phyloP scores from a whole-genome alignment of 2,113 vertebrate genomes.

The Salvelinus fontinalis region DNA sequence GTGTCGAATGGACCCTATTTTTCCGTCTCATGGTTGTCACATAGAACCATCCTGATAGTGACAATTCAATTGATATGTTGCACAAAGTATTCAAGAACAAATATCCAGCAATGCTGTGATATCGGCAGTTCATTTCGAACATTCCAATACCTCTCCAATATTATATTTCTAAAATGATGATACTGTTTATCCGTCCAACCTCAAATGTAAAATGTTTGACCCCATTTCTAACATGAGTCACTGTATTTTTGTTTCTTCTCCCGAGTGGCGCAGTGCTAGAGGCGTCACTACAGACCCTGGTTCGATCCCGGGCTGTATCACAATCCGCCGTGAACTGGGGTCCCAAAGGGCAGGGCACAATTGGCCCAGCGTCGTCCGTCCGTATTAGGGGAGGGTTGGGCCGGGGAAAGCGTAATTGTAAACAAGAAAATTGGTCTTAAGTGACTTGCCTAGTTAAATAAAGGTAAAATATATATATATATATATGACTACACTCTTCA shows the following conservation, averaged over 20 bases:
- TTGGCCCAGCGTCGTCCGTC: too few species aligned
- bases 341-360: too few species aligned
- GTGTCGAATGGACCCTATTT: background rate
- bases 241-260: background rate
- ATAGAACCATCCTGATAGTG: conserved; percentile 10
- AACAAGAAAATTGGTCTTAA: too few species aligned
- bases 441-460: too few species aligned
- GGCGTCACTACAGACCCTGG: too few species aligned
- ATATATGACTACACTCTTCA: too few species aligned
- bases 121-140: background rate
- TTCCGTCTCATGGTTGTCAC: conserved; percentile 2
- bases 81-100: background rate
- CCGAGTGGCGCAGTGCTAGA: too few species aligned
- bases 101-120: background rate
- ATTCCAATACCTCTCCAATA: conserved; percentile 24
- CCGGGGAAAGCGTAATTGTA: too few species aligned
- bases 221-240: background rate
- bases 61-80: conserved; percentile 12
- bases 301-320: too few species aligned
- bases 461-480: too few species aligned
- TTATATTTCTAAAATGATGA: background rate
- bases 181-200: background rate
- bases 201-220: background rate
- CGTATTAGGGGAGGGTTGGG: too few species aligned
- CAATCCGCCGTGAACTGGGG: too few species aligned